phyloP scores from a whole-genome alignment of 2,113 vertebrate species.

The Fregata magnificens region DNA sequence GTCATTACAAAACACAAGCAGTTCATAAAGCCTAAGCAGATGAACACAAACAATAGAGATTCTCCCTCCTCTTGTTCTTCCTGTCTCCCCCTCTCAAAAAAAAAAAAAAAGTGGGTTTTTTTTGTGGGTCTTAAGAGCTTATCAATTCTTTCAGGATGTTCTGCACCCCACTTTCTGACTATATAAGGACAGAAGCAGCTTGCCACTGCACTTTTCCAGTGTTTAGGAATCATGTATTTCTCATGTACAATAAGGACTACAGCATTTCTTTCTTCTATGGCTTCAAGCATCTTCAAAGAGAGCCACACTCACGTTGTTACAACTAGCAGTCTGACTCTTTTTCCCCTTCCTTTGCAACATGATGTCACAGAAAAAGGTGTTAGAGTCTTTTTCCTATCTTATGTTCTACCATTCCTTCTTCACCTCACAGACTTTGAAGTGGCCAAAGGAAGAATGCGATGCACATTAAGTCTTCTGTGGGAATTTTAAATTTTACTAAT shows the following conservation, averaged over 20 bases:
- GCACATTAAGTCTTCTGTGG: not conserved
- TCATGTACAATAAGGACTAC: not conserved
- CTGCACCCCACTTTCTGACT: not conserved
- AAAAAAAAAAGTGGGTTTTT: not conserved
- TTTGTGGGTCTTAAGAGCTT: not conserved
- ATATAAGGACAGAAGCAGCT: not conserved
- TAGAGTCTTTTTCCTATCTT: not conserved
- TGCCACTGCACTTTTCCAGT: not conserved
- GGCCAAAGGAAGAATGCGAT: not conserved
- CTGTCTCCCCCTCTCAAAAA: accelerated
- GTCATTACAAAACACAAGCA: not conserved
- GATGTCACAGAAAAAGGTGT: not conserved
- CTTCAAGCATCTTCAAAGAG: not conserved
- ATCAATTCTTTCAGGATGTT: not conserved
- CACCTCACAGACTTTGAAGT: not conserved
- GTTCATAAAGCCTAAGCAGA: not conserved
- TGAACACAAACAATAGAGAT: not conserved
- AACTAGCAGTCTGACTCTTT: not conserved
- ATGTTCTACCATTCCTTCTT: not conserved
- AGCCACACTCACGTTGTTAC: not conserved
- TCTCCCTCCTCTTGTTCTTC: not conserved
- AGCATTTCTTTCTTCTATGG: not conserved
- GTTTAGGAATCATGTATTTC: not conserved
- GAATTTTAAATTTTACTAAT: not conserved
- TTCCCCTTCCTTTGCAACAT: not conserved